Conservation (phyloP, 2,113 vertebrate genomes). For the Halichoerus grypus region DNA sequence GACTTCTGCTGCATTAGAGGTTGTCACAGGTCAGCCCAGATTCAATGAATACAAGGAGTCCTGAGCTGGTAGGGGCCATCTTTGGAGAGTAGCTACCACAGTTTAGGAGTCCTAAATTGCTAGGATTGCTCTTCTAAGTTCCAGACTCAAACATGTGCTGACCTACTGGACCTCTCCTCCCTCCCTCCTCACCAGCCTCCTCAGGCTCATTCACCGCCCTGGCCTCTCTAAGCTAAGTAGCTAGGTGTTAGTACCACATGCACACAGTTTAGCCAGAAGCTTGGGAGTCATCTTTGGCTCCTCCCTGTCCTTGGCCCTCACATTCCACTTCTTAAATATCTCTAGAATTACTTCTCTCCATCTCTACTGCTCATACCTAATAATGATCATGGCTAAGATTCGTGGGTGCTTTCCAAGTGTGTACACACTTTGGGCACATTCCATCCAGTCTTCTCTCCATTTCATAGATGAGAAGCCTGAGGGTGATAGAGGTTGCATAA, state of each 20-base stretch:
- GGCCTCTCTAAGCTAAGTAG: neutral
- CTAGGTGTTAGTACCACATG: neutral
- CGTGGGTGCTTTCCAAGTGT: neutral
- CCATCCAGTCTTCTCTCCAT: neutral
- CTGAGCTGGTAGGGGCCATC: neutral
- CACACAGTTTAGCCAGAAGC: neutral
- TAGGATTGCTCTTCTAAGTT: neutral
- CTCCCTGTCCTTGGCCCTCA: neutral
- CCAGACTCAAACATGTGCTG: neutral
- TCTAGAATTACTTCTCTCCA: neutral
- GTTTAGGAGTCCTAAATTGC: neutral
- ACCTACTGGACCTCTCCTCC: neutral
- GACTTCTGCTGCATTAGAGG: neutral
- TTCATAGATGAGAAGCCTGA: neutral
- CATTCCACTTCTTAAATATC: neutral
- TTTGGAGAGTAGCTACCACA: neutral
- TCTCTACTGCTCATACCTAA: neutral
- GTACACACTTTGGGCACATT: neutral
- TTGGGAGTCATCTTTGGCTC: neutral
- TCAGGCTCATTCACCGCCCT: neutral
- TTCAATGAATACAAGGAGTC: neutral
- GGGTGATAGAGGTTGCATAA: neutral
- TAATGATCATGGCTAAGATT: neutral
- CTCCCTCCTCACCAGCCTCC: neutral
- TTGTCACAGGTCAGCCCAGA: neutral